Base-by-base conservation (phyloP, 2,113 vertebrate genomes). In the Polyodon spathula region DNA sequence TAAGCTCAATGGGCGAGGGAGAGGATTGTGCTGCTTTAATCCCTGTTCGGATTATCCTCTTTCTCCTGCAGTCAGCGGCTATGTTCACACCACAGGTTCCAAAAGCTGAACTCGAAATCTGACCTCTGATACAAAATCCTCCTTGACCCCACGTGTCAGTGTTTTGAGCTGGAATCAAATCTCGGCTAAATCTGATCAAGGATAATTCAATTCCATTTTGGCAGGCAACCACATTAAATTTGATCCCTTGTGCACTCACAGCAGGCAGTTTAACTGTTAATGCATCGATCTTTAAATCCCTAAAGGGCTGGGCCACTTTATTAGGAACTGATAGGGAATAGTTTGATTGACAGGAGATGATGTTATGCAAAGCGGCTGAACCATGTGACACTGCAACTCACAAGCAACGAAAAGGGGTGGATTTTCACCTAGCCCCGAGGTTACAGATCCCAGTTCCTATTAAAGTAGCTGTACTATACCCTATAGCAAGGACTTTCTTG, bases 1-100 rank as follows among this genome's bases (percentile, higher is more conserved):
- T 27, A 27, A 27, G 27, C 27, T 56, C 68, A 69, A 54, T 61
- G 62, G 66, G 54, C 43, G 27, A 61, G 63, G 68, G 52, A 64
- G 63, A 16, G 58, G 62, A 63, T n/a, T 50, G 3, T n/a, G 48
- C 3, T 50, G 48, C 1, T 50, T 6, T 10, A n/a, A 50, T n/a
- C 15, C 9, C 48, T 50, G 48, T 12, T 6, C 48, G 12, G 8
- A 6, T 6, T 2, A 6, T n/a, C 15, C 14, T 50, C 12, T 50
- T 3, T 6, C 15, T 6, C 6, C 15, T 12, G 48, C 15, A 50
- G 12, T 50, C 12, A 50, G 12, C 4, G 14, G 48, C 12, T n/a
- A 11, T 50, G 12, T 50, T n/a, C 48, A 50, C 12, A n/a, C 12
- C 12, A 50, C 5, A 50, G 4, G 15, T n/a, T 50, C 15, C 14